These are phyloP conservation scores for Chydorus sphaericus DNA, from an alignment of 2,888 invertebrate genomes.

Conservation along the genomic window DNA sequence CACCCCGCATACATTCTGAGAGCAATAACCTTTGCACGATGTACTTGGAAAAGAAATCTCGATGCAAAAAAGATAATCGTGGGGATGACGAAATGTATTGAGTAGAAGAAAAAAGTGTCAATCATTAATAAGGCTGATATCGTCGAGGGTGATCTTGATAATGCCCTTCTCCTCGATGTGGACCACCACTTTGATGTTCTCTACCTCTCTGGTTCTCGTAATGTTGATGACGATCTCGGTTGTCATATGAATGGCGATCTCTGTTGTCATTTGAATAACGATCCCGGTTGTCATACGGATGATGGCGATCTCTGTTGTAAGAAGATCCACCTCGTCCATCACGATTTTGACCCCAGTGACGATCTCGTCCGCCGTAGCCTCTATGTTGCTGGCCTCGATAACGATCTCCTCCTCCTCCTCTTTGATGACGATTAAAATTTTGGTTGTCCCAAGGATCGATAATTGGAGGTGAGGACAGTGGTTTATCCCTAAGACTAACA, in stretches of 20 bases:
- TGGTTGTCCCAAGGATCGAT: slow-evolving; percentile 9
- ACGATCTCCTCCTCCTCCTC: background rate
- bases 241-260: background rate
- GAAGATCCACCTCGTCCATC: background rate
- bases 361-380: background rate
- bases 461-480: slow-evolving; percentile 12
- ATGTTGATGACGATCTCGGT: background rate
- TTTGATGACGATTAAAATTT: background rate
- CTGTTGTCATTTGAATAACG: background rate
- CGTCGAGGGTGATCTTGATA: background rate
- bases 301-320: background rate
- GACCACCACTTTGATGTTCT: background rate
- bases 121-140: background rate
- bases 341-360: background rate
- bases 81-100: background rate
- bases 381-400: background rate
- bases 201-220: background rate
- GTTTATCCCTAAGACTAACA: background rate
- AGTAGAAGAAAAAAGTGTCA: background rate
- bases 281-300: background rate
- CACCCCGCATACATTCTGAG: too few species aligned
- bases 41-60: too few species aligned
- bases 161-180: background rate
- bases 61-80: background rate
- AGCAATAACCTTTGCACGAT: too few species aligned